These are phyloP conservation scores for Solenopsis fugax DNA, from an alignment of 1,140 invertebrate species.

Conservation along the genomic window DNA sequence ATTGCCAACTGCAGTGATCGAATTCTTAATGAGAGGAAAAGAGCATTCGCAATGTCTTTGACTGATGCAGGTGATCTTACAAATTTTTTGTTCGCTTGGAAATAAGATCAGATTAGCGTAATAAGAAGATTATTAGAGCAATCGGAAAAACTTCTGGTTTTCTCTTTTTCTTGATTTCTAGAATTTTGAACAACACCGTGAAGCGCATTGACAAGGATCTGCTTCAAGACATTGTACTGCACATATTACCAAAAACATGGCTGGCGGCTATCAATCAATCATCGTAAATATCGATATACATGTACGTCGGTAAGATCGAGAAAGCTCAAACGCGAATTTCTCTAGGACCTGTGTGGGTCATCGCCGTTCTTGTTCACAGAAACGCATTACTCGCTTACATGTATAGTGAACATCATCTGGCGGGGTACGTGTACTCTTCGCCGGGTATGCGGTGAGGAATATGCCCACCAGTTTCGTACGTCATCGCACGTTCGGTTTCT, in stretches of 20 bases:
- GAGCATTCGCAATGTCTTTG: background rate
- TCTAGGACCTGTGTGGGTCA: conserved; percentile 74
- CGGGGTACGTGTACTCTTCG: background rate
- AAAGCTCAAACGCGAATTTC: conserved; percentile 74
- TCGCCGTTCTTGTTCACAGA: conserved; percentile 53
- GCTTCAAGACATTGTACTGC: background rate
- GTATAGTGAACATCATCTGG: conserved; percentile 4
- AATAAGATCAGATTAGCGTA: background rate
- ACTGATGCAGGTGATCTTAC: background rate
- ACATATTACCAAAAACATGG: background rate
- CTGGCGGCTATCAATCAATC: background rate
- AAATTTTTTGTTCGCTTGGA: background rate
- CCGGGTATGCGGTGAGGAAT: too few species aligned
- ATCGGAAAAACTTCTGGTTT: background rate
- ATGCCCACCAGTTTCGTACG: conserved; percentile 22
- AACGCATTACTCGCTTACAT: background rate
- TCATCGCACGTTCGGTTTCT: conserved; percentile 9
- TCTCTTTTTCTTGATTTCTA: background rate
- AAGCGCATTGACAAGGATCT: background rate
- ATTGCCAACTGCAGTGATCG: background rate
- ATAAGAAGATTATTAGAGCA: background rate
- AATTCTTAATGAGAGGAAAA: background rate
- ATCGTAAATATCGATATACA: background rate
- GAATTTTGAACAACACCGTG: background rate
- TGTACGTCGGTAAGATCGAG: conserved; percentile 5